Evolutionary conservation across 1,140 invertebrate species (phyloP).

Genomic region (Hycleus phaleratus): DNA sequence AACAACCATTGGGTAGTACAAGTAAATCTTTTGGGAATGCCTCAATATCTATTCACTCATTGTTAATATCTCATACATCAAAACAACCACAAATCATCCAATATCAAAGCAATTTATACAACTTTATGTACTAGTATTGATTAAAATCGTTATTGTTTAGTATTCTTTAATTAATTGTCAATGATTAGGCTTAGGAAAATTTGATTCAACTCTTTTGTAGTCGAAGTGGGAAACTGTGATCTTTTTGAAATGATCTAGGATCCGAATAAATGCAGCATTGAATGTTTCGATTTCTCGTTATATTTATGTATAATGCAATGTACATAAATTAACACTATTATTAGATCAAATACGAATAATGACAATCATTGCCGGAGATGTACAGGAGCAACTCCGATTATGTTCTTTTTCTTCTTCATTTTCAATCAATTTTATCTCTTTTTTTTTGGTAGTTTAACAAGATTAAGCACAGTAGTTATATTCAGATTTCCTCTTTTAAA

Average conservation of each 20-base stretch:
- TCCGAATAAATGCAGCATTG: background rate
- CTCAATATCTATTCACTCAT: conserved; percentile 87
- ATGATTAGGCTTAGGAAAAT: too few species aligned
- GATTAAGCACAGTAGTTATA: conserved; percentile 34
- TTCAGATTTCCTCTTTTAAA: conserved; percentile 27
- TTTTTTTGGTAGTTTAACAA: conserved; percentile 26
- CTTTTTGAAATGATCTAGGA: too few species aligned
- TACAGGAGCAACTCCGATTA: conserved; percentile 26
- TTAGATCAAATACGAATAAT: conserved; percentile 40
- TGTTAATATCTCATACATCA: conserved; percentile 77
- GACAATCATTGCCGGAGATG: conserved; percentile 39
- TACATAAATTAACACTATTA: conserved; percentile 42
- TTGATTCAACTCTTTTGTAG: too few species aligned
- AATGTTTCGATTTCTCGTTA: conserved; percentile 32
- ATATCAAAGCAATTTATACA: conserved; percentile 85
- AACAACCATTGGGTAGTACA: conserved; percentile 89
- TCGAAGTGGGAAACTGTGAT: too few species aligned
- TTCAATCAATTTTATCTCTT: background rate
- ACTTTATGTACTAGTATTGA: conserved; percentile 87
- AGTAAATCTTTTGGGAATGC: conserved; percentile 79
- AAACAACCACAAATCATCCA: conserved; percentile 86
- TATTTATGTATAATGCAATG: conserved; percentile 40
- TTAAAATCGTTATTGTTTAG: conserved; percentile 75
- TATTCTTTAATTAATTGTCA: background rate
- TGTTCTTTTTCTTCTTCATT: background rate